Base-by-base conservation (phyloP, 1,140 invertebrate genomes). In the Chrysopa pallens region DNA sequence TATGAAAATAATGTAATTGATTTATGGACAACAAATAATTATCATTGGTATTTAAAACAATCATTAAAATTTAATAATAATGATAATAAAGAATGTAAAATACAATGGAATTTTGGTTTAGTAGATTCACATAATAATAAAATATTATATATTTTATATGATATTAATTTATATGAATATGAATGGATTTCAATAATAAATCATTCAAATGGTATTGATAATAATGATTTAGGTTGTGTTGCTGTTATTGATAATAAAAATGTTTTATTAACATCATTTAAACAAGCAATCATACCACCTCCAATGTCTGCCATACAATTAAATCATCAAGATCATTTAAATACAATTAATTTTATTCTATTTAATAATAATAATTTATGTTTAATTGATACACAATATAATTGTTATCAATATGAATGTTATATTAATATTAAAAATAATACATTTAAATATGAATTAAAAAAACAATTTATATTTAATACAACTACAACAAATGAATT, bases 21-120 rank as follows among this genome's bases (percentile, higher is more conserved):
- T 50, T 56, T 94, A 1, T 94, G 81, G 67, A 84, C 80, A 6
- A 70, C 75, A 38, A 73, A 73, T 15, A 94, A 94, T 67, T 91
- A 88, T 55, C 80, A 91, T 55, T 94, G 88, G 88, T 91, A 91
- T 61, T 58, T 84, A 9, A 93, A 94, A 55, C 80, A 90, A 54
- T 73, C 60, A 39, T 52, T 84, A 4, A 44, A 47, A 8, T 80
- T 78, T 53, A 43, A 56, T 12, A 49, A 54, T 40, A 51, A 62
- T 0, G 5, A 23, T 23, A 23, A 23, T 23, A 23, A 54, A 39
- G 51, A 62, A 0, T 59, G 72, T 45, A 56, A 60, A 31, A 53
- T 66, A 1, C 59, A 60, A 44, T 89, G 84, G 84, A 76, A 81
- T 53, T 66, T 61, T 47, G 56, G 63, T 23, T 60, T 66, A 48